These are phyloP conservation scores for Calidris pugnax DNA, from an alignment of 2,113 vertebrate genomes.

Conservation along the genomic window DNA sequence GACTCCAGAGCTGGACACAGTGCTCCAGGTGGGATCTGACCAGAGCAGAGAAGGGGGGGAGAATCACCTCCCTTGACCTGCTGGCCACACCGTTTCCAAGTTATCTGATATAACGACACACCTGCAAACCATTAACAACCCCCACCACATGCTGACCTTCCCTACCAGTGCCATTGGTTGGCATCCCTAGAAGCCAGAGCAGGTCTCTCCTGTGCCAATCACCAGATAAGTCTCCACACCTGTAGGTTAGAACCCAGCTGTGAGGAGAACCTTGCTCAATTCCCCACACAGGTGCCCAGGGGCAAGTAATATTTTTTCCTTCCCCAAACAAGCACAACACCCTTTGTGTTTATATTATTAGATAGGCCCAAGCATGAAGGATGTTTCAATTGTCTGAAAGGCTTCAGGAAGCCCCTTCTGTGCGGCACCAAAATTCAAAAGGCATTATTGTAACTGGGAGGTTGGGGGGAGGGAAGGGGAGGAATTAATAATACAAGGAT, in stretches of 20 bases:
- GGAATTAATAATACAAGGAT: neutral
- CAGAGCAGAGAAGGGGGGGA: too few species aligned
- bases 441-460: neutral
- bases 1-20: too few species aligned
- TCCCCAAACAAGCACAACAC: neutral
- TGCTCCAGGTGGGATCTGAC: too few species aligned
- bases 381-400: neutral
- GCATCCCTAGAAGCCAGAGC: neutral
- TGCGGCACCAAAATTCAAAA: neutral
- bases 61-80: too few species aligned
- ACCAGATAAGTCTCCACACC: neutral
- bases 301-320: neutral
- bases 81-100: neutral
- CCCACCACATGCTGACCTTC: neutral
- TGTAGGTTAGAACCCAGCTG: neutral
- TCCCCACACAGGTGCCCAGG: neutral
- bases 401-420: neutral
- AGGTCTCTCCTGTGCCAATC: neutral
- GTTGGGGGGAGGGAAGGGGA: too few species aligned
- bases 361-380: neutral
- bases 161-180: neutral
- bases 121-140: fast-evolving
- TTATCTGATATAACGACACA: neutral
- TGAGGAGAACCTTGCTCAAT: neutral
- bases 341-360: neutral